phyloP scores from a whole-genome alignment of 64 coral and sea anemone species.

The Montipora sp. region DNA sequence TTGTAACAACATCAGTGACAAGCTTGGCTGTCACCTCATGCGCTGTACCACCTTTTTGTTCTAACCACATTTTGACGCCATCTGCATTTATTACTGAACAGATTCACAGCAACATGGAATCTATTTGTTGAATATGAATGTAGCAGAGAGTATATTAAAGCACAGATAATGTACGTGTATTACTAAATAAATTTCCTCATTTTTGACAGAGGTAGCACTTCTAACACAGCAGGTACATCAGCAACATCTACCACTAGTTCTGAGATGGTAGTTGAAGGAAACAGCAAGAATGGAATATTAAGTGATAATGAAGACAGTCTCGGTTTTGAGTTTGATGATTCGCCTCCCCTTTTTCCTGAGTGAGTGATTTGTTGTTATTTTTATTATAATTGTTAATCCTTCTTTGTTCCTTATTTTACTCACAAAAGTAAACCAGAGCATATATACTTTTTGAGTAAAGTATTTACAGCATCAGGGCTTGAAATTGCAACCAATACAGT shows the following conservation, averaged over 20 bases:
- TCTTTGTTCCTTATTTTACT: not conserved
- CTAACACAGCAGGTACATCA: conserved; percentile 19
- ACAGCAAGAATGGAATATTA: conserved; percentile 41
- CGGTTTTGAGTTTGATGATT: conserved; percentile 54
- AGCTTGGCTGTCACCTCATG: too few species aligned
- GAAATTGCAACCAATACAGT: too few species aligned
- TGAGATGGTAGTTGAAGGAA: conserved; percentile 67
- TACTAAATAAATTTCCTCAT: not conserved
- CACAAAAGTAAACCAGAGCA: not conserved
- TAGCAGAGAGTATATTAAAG: too few species aligned
- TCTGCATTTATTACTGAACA: too few species aligned
- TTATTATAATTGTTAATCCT: not conserved
- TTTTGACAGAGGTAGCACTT: not conserved
- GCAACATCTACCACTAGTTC: conserved; percentile 62
- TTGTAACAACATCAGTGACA: too few species aligned
- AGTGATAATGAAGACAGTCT: conserved; percentile 56
- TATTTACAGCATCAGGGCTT: too few species aligned
- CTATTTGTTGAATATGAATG: too few species aligned
- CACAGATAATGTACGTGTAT: too few species aligned
- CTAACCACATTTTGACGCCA: too few species aligned
- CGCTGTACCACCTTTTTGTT: too few species aligned
- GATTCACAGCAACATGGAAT: too few species aligned
- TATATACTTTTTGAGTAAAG: too few species aligned
- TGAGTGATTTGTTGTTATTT: not conserved
- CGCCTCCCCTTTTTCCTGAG: conserved; percentile 45